Evolutionary conservation across 2,113 vertebrate genomes (phyloP), one percentile per base, ranked within the genome.

Genomic region (Albula glossodonta): DNA sequence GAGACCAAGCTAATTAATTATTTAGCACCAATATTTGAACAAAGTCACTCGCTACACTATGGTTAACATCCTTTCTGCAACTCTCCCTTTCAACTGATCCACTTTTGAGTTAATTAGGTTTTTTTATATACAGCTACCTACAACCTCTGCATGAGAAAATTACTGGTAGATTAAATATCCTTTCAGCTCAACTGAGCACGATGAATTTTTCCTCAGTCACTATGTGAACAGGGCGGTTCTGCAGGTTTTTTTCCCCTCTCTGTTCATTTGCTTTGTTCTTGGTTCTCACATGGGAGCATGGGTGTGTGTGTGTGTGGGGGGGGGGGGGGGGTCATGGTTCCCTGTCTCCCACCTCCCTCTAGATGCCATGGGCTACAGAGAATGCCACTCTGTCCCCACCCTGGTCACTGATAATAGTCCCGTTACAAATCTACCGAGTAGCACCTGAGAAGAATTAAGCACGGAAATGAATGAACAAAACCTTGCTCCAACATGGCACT

Each of bases 21-120:
- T 91, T 91, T 70, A 92, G 66, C 70, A 85, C 53, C 87, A 88
- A 81, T 70, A 87, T 86, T 87, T 88, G 66, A 83, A 90, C 82
- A 87, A 50, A 83, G 86, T 81, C 78, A 53, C 50, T 50, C 13
- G 52, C 85, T 10, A n/a, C 66, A 82, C 78, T 83, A 80, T 84
- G 85, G 31, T 78, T 63, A 78, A 66, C n/a, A 81, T 82, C 60
- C 49, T 77, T n/a, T 78, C 51, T 41, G 15, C 31, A 17, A 50
- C 79, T 66, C 25, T 31, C 22, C 70, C 70, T 13, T 63, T 19
- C 70, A 74, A 31, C 8, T 74, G 49, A 48, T 77, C 70, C n/a
- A 52, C 12, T 11, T 52, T 77, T 31, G 83, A 77, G n/a, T 84
- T 49, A 84, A 51, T 48, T 41, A 52, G 22, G 53, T 84, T 82